A percentile compares a stretch with the other conserved stretches of the same genome.
These are phyloP conservation scores for Drosophila lacicola DNA, from an alignment of 2,888 invertebrate genomes.

Conservation along the genomic window DNA sequence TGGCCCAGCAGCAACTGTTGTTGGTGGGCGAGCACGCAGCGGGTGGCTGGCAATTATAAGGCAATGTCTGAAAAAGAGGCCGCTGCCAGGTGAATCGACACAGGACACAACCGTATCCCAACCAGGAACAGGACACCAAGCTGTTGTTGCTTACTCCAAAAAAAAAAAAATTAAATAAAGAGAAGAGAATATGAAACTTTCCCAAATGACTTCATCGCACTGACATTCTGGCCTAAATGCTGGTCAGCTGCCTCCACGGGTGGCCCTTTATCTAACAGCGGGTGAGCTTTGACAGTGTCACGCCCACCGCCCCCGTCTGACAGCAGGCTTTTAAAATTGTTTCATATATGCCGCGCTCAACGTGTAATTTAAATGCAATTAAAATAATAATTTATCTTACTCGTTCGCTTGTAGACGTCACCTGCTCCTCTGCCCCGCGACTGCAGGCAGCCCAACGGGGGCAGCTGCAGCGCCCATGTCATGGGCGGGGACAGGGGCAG, in stretches of 20 bases:
- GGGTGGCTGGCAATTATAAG: constrained; percentile 76
- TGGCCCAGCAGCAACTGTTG: constrained; percentile 47
- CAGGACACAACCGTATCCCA: constrained; percentile 1
- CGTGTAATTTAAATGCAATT: constrained; percentile 80
- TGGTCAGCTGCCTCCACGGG: constrained; percentile 50
- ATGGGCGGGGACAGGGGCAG: background rate
- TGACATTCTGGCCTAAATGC: constrained; percentile 39
- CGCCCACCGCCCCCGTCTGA: constrained; percentile 11
- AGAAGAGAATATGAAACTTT: constrained; percentile 36
- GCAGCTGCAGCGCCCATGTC: constrained; percentile 1
- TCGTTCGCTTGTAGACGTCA: constrained; percentile 71
- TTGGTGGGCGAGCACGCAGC: constrained; percentile 48
- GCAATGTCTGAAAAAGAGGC: constrained; percentile 17
- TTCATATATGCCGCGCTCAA: constrained; percentile 61
- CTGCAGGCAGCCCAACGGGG: constrained; percentile 4
- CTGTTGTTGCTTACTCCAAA: background rate
- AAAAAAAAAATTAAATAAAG: background rate
- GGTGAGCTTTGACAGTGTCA: constrained; percentile 48
- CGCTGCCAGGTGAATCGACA: constrained; percentile 39
- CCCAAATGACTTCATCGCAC: constrained; percentile 31
- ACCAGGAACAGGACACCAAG: constrained; percentile 9
- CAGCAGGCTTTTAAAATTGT: constrained; percentile 59
- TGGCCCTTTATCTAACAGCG: constrained; percentile 65
- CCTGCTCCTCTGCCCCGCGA: constrained; percentile 24
- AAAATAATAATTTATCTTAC: constrained; percentile 81